Conservation (phyloP, 2,113 vertebrate genomes). For the Syngnathoides biaculeatus region DNA sequence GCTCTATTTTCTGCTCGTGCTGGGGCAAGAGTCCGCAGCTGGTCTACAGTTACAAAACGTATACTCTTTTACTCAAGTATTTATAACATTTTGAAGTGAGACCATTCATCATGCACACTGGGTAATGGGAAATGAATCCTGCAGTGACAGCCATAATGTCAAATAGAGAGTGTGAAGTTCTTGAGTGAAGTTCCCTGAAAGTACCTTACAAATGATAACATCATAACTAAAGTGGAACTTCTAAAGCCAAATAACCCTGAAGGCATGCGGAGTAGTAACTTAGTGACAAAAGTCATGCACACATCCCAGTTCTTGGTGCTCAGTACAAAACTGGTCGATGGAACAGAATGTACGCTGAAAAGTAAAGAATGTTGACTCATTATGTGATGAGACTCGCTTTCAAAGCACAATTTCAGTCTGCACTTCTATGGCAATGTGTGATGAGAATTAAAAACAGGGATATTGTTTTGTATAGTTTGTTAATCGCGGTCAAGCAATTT, state of each 20-base stretch:
- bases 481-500: neutral
- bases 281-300: neutral
- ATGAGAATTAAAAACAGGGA: neutral
- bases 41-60: constrained; percentile 21
- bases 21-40: constrained; percentile 10
- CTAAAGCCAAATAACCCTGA: neutral
- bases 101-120: constrained; percentile 20
- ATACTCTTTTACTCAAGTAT: constrained; percentile 17
- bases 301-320: neutral
- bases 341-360: neutral
- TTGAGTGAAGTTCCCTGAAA: constrained; percentile 60
- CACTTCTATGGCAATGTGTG: neutral
- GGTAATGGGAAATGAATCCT: constrained; percentile 18
- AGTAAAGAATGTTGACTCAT: neutral
- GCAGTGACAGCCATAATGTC: constrained; percentile 24
- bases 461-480: neutral
- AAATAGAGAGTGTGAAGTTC: constrained; percentile 41
- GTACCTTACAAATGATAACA: constrained; percentile 40
- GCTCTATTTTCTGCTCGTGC: constrained; percentile 25
- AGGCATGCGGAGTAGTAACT: neutral
- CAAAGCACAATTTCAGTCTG: neutral
- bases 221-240: neutral
- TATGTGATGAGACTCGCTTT: neutral
- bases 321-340: neutral
- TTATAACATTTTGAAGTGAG: constrained; percentile 1